A percentile compares a stretch with the other conserved stretches of the same genome.
Evolutionary conservation across 2,797 vertebrate genomes (phyloP).

Genomic region (Streptopelia turtur): DNA sequence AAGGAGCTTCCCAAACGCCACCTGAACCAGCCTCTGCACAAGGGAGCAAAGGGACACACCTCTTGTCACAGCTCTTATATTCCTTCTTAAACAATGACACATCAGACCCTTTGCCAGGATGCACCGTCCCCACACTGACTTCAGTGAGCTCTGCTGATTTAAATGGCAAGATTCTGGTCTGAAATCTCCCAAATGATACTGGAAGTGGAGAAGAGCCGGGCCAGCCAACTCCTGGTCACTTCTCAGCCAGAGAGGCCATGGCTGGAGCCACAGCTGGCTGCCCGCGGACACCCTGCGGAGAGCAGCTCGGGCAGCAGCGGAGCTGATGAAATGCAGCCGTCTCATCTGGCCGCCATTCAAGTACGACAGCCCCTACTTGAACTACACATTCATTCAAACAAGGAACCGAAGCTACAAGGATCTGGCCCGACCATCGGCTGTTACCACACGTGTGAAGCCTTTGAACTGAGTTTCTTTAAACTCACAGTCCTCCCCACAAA

Average conservation of each 20-base stretch:
- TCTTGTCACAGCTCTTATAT: neutral
- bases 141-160: neutral
- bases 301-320: neutral
- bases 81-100: neutral
- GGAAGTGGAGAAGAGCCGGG: neutral
- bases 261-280: neutral
- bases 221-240: neutral
- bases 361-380: neutral
- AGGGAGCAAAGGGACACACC: neutral
- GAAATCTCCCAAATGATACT: neutral
- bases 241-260: neutral
- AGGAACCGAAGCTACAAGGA: neutral
- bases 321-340: slow-evolving; percentile 21
- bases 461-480: slow-evolving; percentile 47
- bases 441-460: neutral
- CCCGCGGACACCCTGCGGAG: neutral
- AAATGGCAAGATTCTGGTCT: neutral
- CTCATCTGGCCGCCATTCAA: slow-evolving; percentile 1
- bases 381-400: neutral
- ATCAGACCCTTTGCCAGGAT: neutral
- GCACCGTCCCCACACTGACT: neutral
- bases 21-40: neutral
- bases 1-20: neutral
- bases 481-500: neutral
- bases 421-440: neutral